Base-by-base conservation (phyloP, 2,888 invertebrate genomes). In the Dryadula phaetusa region DNA sequence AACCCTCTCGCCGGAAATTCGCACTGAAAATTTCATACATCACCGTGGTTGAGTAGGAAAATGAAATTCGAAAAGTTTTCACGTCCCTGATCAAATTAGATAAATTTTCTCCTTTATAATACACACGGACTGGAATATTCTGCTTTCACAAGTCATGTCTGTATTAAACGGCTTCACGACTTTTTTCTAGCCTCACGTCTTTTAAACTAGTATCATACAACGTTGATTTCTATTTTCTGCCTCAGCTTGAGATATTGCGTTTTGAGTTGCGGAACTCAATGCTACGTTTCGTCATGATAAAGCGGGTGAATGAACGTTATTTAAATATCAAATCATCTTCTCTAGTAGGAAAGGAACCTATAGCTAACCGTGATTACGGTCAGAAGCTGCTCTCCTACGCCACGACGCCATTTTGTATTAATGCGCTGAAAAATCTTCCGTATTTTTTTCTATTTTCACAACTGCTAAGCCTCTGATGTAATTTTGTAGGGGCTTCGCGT, bases 401-500 rank as follows among this genome's bases (percentile, higher is more conserved):
- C n/a, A n/a, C n/a, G n/a, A n/a, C n/a, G n/a, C n/a, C n/a, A 7
- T 37, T 12, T 37, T 37, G 10, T 0, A 25, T n/a, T 56, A 10
- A 40, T 40, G n/a, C 22, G n/a, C n/a, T 20, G 20, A 40, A 52
- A 16, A 52, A 32, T 32, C 7, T 28, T 32, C 16, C 8, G 12
- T 10, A n/a, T 25, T 40, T n/a, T 56, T 22, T 25, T 40, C n/a
- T 22, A 40, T 56, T 56, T 22, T 40, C 40, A 40, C 10, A 56
- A 56, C 56, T 22, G 10, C n/a, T 40, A 56, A 56, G n/a, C 56
- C 5, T 40, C 10, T 4, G n/a, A 46, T 32, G 20, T 46, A 44
- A 60, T 32, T 44, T 37, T 62, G 34, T 66, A 42, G 46, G 66
- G 25, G 40, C 79, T 79, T 81, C 81, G 78, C 81, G 82, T 76